phyloP scores from a whole-genome alignment of 2,797 vertebrate species.

The Muscicapa striata region DNA sequence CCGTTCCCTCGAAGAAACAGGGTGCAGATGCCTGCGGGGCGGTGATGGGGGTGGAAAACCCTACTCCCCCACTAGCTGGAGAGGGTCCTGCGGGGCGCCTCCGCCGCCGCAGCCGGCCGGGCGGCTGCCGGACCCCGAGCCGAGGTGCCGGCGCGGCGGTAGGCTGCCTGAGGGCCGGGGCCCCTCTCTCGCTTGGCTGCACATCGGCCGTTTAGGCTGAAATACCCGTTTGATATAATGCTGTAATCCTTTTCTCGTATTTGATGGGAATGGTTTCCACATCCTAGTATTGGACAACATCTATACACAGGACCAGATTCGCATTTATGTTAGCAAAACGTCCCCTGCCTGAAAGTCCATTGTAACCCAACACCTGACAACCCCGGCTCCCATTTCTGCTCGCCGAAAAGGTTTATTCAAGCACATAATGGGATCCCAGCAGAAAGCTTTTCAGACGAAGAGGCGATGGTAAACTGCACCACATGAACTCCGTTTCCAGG shows the following conservation, averaged over 20 bases:
- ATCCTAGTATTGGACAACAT: conserved; percentile 80
- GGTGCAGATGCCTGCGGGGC: not conserved
- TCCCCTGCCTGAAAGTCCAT: conserved; percentile 86
- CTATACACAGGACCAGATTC: conserved; percentile 74
- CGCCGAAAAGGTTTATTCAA: conserved; percentile 97
- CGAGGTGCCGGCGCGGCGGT: not conserved
- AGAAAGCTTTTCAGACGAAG: conserved; percentile 87
- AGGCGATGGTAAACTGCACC: conserved; percentile 89
- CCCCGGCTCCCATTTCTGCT: conserved; percentile 86
- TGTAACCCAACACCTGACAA: conserved; percentile 95
- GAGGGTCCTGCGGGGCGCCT: not conserved
- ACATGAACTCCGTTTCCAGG: conserved; percentile 95
- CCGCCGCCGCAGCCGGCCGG: not conserved
- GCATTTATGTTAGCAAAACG: conserved; percentile 82
- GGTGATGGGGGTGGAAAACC: not conserved
- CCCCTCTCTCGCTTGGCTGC: conserved; percentile 64
- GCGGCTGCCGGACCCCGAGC: not conserved
- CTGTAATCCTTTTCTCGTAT: conserved; percentile 75
- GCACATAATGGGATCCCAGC: conserved; percentile 96
- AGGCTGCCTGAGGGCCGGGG: conserved; percentile 3
- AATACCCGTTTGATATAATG: conserved; percentile 70
- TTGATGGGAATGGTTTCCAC: conserved; percentile 76
- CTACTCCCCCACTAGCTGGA: accelerated
- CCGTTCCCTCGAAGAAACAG: not conserved
- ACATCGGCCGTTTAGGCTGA: conserved; percentile 58